Percentiles rank a stretch among this genome's conserved stretches.
phyloP scores from a whole-genome alignment of 2,888 invertebrate species.

The Drosophila prolongata region DNA sequence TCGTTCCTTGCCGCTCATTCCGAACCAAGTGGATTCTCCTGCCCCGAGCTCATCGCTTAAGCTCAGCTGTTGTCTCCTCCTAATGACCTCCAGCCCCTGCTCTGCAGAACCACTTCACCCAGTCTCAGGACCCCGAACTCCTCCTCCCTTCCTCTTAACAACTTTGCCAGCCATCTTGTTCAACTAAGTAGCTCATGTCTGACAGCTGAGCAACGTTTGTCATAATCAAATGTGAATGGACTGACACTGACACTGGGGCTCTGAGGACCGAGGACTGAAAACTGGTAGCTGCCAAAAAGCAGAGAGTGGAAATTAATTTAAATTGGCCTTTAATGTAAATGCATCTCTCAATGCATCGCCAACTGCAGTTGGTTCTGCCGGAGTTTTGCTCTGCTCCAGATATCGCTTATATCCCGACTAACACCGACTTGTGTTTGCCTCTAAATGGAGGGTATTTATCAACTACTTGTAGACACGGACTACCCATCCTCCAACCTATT shows the following conservation, averaged over 20 bases:
- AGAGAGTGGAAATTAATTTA: slow-evolving; percentile 84
- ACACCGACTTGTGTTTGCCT: slow-evolving; percentile 68
- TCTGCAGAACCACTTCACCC: slow-evolving; percentile 35
- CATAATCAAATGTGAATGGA: slow-evolving; percentile 81
- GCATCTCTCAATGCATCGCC: slow-evolving; percentile 82
- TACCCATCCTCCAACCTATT: slow-evolving; percentile 18
- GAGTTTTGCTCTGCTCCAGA: slow-evolving; percentile 64
- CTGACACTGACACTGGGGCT: slow-evolving; percentile 53
- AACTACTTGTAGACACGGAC: slow-evolving; percentile 54
- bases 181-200: slow-evolving; percentile 69
- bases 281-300: slow-evolving; percentile 65
- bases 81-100: slow-evolving; percentile 60
- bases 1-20: neutral
- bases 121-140: slow-evolving; percentile 13
- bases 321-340: slow-evolving; percentile 84
- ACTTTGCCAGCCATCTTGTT: slow-evolving; percentile 63
- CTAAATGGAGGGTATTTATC: slow-evolving; percentile 75
- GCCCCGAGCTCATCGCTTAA: slow-evolving; percentile 60
- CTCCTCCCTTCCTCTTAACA: neutral
- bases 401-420: slow-evolving; percentile 66
- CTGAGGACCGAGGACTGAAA: slow-evolving; percentile 23
- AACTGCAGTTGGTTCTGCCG: slow-evolving; percentile 30
- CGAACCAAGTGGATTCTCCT: neutral
- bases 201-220: slow-evolving; percentile 82
- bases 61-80: slow-evolving; percentile 79